Evolutionary conservation across 53 echinoderm and acorn worm genomes (phyloP).

Genomic region (Holothuria leucospilota): DNA sequence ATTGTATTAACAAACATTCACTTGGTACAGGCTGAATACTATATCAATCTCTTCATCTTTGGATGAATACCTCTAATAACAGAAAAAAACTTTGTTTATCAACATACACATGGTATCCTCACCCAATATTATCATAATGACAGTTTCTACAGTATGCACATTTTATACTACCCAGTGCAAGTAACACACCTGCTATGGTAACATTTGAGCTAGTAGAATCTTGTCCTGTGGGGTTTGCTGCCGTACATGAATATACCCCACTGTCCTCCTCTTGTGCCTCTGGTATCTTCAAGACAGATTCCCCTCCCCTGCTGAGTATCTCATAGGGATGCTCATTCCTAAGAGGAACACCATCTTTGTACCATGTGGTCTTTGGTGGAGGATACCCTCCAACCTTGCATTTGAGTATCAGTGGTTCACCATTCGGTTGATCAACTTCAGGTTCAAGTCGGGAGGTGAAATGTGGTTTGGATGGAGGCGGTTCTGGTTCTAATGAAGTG

Average conservation of each 20-base stretch:
- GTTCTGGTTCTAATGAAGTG: conserved; percentile 36
- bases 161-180: too few relatives aligned
- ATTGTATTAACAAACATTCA: too few relatives aligned
- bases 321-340: conserved; percentile 79
- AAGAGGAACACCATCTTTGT: conserved; percentile 81
- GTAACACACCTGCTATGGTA: conserved; percentile 72
- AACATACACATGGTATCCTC: too few relatives aligned
- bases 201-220: conserved; percentile 71
- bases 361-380: conserved; percentile 79
- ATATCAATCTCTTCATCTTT: too few relatives aligned
- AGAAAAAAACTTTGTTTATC: too few relatives aligned
- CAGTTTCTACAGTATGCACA: too few relatives aligned
- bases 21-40: too few relatives aligned
- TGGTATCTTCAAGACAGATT: conserved; percentile 24
- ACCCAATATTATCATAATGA: too few relatives aligned
- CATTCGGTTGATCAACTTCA: conserved; percentile 72
- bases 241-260: conserved; percentile 76
- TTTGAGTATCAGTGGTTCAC: conserved; percentile 71
- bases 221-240: conserved; percentile 79
- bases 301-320: conserved; percentile 46
- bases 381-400: conserved; percentile 85
- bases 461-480: conserved; percentile 63
- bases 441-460: conserved; percentile 75
- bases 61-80: too few relatives aligned
- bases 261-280: conserved; percentile 66